Percentiles rank a stretch among this genome's conserved stretches.
phyloP scores from a whole-genome alignment of 2,888 invertebrate species.

The Sminthurinus aureus region DNA sequence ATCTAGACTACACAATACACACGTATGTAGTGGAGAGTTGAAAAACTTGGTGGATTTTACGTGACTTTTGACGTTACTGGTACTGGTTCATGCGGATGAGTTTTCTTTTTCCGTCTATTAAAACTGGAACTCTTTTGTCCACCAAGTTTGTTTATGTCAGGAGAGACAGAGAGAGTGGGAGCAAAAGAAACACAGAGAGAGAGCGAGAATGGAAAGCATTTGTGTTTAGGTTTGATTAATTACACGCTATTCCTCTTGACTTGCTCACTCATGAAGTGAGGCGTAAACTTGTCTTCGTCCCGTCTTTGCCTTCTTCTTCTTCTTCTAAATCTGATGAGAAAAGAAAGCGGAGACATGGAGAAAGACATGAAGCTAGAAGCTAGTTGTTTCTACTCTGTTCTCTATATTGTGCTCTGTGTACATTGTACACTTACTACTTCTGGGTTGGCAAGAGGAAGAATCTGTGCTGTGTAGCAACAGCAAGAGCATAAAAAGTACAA shows the following conservation, averaged over 20 bases:
- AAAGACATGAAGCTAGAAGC: conserved; percentile 14
- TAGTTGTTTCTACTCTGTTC: too few relatives aligned
- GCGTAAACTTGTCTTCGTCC: conserved; percentile 34
- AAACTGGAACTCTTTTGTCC: conserved; percentile 38
- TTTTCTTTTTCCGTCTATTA: conserved; percentile 18
- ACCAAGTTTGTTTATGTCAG: conserved; percentile 40
- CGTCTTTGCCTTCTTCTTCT: background rate
- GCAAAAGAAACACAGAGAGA: too few relatives aligned
- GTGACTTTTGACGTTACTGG: conserved; percentile 4
- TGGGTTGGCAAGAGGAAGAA: background rate
- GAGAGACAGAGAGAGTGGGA: background rate
- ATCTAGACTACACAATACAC: background rate
- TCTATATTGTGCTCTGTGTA: background rate
- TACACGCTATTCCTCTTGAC: conserved; percentile 39
- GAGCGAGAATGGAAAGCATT: conserved; percentile 16
- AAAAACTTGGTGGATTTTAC: conserved; percentile 1
- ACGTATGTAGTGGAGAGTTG: background rate
- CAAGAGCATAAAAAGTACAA: background rate
- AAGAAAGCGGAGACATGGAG: conserved; percentile 1
- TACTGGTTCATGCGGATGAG: background rate
- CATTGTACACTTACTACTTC: background rate
- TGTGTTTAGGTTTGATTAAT: conserved; percentile 41
- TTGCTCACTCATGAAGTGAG: conserved; percentile 37
- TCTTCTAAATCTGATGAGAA: too few relatives aligned
- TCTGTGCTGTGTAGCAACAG: background rate